Percentiles rank a stretch among this genome's conserved stretches.
Conservation (phyloP, 2,888 invertebrate species). For the Athripsodes cinereus region DNA sequence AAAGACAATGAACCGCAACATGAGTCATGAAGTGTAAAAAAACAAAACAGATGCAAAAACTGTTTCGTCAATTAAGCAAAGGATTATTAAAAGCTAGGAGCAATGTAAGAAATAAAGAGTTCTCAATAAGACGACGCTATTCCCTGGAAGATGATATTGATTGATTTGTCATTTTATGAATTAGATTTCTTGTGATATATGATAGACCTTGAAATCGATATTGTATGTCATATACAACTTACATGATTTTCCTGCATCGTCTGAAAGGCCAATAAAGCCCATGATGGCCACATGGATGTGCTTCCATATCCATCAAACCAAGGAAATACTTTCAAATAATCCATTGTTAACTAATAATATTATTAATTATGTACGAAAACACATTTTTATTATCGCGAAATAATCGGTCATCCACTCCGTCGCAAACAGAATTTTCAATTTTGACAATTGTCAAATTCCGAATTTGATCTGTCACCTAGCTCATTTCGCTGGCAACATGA, state of each 20-base stretch:
- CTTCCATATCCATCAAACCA: neutral
- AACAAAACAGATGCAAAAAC: too few relatives aligned
- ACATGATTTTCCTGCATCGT: neutral
- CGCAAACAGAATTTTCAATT: neutral
- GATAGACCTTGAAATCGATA: too few relatives aligned
- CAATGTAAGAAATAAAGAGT: too few relatives aligned
- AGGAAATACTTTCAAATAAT: neutral
- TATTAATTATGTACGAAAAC: neutral
- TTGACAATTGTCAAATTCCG: neutral
- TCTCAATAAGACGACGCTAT: too few relatives aligned
- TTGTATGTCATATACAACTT: neutral
- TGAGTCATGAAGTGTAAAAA: too few relatives aligned
- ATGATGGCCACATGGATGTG: neutral
- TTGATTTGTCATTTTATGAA: too few relatives aligned
- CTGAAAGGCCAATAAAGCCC: neutral
- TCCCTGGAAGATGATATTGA: too few relatives aligned
- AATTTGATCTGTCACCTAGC: neutral
- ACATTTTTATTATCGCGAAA: neutral
- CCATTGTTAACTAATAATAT: neutral
- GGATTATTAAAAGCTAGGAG: too few relatives aligned
- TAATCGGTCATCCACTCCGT: neutral
- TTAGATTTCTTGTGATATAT: too few relatives aligned
- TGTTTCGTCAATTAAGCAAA: too few relatives aligned
- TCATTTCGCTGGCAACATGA: too few relatives aligned
- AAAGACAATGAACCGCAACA: too few relatives aligned